Evolutionary conservation across 2,888 invertebrate genomes (phyloP).

Genomic region (Drosophila acutilabella): DNA sequence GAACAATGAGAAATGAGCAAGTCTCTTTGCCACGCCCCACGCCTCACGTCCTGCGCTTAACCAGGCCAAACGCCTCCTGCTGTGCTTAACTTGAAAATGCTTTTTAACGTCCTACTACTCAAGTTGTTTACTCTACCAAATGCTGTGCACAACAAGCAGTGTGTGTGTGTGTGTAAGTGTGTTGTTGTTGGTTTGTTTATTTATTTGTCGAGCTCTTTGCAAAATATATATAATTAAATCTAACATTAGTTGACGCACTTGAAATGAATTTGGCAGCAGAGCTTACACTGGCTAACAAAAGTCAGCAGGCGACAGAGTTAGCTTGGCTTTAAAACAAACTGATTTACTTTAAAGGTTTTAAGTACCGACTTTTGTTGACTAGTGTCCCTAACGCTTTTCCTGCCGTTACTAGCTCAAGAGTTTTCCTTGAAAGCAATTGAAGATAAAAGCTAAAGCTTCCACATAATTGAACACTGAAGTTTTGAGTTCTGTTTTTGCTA

Average conservation of each 20-base stretch:
- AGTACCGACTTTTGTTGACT: background rate
- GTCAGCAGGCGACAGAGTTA: no score
- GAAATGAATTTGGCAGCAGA: slow-evolving; percentile 62
- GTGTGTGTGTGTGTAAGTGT: slow-evolving; percentile 6
- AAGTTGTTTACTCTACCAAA: slow-evolving; percentile 71
- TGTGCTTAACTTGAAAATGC: slow-evolving; percentile 71
- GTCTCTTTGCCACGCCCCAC: background rate
- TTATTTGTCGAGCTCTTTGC: slow-evolving; percentile 54
- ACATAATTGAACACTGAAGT: slow-evolving; percentile 41
- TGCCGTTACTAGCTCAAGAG: background rate
- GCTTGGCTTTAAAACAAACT: no score
- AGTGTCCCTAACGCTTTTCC: background rate
- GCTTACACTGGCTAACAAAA: slow-evolving; percentile 25
- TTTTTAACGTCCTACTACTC: slow-evolving; percentile 54
- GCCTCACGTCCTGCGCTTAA: no score
- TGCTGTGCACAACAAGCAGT: slow-evolving; percentile 37
- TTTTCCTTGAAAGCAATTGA: slow-evolving; percentile 24
- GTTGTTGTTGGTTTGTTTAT: slow-evolving; percentile 38
- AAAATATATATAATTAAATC: slow-evolving; percentile 75
- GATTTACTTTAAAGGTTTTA: no score
- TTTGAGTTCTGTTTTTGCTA: slow-evolving; percentile 7
- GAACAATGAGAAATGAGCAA: slow-evolving; percentile 51
- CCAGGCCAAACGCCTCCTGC: slow-evolving; percentile 33
- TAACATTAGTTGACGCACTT: slow-evolving; percentile 60
- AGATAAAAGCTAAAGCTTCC: slow-evolving; percentile 42